phyloP scores from a whole-genome alignment of 2,113 vertebrate genomes.

The Mesembrinibis cayennensis region DNA sequence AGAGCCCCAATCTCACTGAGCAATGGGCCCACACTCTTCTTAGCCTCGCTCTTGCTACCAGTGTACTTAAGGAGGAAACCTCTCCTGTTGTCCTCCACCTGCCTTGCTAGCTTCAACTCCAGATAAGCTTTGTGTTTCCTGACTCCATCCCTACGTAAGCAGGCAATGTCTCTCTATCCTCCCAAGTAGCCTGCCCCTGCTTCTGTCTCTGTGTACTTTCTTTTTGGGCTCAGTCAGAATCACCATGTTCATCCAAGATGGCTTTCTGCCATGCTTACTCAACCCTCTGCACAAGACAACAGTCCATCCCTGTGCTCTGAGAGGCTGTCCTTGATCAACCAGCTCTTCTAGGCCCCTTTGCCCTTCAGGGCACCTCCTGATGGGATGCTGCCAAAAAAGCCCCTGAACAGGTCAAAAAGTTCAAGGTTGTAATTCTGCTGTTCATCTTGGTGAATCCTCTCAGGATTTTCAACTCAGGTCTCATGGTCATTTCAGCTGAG shows the following conservation, averaged over 20 bases:
- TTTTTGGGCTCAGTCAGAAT: not conserved
- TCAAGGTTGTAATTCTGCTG: not conserved
- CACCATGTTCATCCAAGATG: not conserved
- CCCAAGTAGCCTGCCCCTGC: not conserved
- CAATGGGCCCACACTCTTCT: not conserved
- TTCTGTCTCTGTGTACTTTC: not conserved
- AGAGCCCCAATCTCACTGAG: not conserved
- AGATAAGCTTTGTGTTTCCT: not conserved
- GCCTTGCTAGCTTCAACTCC: not conserved
- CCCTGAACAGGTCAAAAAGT: not conserved
- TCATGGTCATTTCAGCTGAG: not conserved
- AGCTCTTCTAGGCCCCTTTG: not conserved
- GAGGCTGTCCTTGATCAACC: not conserved
- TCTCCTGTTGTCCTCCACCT: not conserved
- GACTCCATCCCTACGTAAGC: not conserved
- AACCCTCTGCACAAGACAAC: not conserved
- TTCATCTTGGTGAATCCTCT: not conserved
- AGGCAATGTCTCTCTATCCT: not conserved
- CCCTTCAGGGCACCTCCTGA: not conserved
- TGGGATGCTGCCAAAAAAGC: not conserved
- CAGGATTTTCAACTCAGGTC: not conserved
- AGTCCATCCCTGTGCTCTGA: not conserved
- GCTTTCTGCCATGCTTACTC: not conserved
- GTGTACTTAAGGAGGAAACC: rapidly evolving
- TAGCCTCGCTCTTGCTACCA: not conserved